phyloP scores from a whole-genome alignment of 1,140 invertebrate species.

The Lordiphosa stackelbergi region DNA sequence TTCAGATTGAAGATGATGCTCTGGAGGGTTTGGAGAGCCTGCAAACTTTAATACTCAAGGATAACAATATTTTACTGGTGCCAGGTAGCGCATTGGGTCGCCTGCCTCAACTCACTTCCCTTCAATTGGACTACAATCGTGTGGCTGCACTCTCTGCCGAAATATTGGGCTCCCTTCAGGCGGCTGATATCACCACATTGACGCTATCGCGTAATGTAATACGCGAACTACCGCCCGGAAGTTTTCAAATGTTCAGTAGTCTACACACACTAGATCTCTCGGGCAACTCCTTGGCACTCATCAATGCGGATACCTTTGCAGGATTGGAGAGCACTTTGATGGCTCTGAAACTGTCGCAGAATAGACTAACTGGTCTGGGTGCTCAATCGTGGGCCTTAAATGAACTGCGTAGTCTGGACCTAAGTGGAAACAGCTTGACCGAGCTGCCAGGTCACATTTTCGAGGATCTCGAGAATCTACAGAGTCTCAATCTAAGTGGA shows the following conservation, averaged over 20 bases:
- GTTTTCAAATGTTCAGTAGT: constrained; percentile 87
- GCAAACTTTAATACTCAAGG: constrained; percentile 87
- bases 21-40: constrained; percentile 88
- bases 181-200: constrained; percentile 77
- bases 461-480: constrained; percentile 82
- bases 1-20: constrained; percentile 89
- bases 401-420: constrained; percentile 84
- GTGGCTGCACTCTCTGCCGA: constrained; percentile 91
- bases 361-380: constrained; percentile 83
- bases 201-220: constrained; percentile 90
- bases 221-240: constrained; percentile 87
- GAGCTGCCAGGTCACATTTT: constrained; percentile 84
- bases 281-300: constrained; percentile 85
- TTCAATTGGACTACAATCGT: constrained; percentile 91
- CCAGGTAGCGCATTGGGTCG: constrained; percentile 87
- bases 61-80: constrained; percentile 91
- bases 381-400: constrained; percentile 82
- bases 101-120: constrained; percentile 84
- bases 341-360: constrained; percentile 86
- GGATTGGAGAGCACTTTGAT: constrained; percentile 86
- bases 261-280: constrained; percentile 87
- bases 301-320: constrained; percentile 85
- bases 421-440: constrained; percentile 88
- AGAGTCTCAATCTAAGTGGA: constrained; percentile 87
- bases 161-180: constrained; percentile 82